phyloP scores from a whole-genome alignment of 2,888 invertebrate genomes.

The Bembecia ichneumoniformis region DNA sequence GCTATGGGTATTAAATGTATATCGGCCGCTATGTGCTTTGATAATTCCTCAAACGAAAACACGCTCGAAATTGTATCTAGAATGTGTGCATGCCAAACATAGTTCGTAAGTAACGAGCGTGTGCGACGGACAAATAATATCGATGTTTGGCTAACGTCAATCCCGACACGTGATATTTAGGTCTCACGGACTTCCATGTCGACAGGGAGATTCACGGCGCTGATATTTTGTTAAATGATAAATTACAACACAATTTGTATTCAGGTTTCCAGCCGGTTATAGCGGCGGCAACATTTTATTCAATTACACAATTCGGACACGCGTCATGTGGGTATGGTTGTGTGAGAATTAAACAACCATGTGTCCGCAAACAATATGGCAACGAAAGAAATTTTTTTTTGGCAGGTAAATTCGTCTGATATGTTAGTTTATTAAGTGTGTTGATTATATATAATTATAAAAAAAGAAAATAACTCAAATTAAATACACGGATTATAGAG shows the following conservation, averaged over 20 bases:
- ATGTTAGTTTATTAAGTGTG: too few relatives aligned
- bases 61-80: neutral
- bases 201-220: conserved; percentile 1
- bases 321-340: conserved; percentile 17
- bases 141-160: conserved; percentile 13
- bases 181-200: conserved; percentile 3
- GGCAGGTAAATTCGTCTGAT: too few relatives aligned
- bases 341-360: conserved; percentile 20
- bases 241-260: conserved; percentile 4
- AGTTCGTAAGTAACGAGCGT: neutral
- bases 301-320: conserved; percentile 28
- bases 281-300: conserved; percentile 10
- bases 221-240: conserved; percentile 1
- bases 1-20: too few relatives aligned
- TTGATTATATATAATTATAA: too few relatives aligned
- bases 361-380: conserved; percentile 7
- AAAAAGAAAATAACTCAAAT: too few relatives aligned
- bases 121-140: neutral
- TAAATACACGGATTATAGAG: too few relatives aligned
- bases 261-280: conserved; percentile 10
- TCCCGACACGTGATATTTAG: conserved; percentile 5
- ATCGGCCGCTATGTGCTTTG: too few relatives aligned
- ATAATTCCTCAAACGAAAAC: too few relatives aligned
- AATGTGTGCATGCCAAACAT: neutral
- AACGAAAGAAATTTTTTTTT: too few relatives aligned